Percentiles rank a stretch among this genome's conserved stretches.
These are phyloP conservation scores for Drosophila leonis DNA, from an alignment of 2,888 invertebrate species.

Conservation along the genomic window DNA sequence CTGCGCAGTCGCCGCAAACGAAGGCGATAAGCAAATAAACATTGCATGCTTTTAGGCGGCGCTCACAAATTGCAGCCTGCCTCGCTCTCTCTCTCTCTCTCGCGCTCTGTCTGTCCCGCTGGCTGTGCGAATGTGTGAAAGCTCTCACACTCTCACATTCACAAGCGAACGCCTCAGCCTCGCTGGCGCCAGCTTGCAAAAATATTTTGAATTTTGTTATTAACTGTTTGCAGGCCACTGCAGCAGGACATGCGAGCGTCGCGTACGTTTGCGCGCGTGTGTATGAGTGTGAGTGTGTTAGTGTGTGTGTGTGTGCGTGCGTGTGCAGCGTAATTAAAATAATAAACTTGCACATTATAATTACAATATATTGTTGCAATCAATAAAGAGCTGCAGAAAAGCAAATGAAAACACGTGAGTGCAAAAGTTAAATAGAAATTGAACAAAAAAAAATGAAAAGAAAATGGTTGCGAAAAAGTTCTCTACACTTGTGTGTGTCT, in stretches of 20 bases:
- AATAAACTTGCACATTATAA: constrained; percentile 27
- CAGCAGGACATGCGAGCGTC: constrained; percentile 60
- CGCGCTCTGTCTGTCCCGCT: not conserved
- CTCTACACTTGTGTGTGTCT: constrained; percentile 37
- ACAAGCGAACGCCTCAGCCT: constrained; percentile 33
- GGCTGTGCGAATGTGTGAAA: constrained; percentile 54
- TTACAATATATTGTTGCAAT: constrained; percentile 58
- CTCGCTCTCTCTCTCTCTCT: not conserved
- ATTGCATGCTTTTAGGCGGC: constrained; percentile 69
- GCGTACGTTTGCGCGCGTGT: not conserved
- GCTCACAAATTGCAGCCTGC: constrained; percentile 44
- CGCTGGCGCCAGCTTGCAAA: constrained; percentile 46
- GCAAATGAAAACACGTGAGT: constrained; percentile 55
- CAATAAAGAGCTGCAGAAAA: constrained; percentile 56
- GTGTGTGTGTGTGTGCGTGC: not conserved
- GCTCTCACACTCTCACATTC: constrained; percentile 58
- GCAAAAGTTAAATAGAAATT: constrained; percentile 17
- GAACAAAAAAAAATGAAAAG: not conserved
- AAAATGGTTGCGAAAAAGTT: constrained; percentile 53
- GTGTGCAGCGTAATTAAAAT: constrained; percentile 19
- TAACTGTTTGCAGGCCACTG: constrained; percentile 64
- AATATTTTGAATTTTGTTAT: constrained; percentile 62
- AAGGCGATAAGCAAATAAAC: constrained; percentile 58
- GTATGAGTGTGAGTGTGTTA: not conserved
- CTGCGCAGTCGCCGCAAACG: constrained; percentile 61